Conservation (phyloP, 2,888 invertebrate genomes). For the Cephus spinipes region DNA sequence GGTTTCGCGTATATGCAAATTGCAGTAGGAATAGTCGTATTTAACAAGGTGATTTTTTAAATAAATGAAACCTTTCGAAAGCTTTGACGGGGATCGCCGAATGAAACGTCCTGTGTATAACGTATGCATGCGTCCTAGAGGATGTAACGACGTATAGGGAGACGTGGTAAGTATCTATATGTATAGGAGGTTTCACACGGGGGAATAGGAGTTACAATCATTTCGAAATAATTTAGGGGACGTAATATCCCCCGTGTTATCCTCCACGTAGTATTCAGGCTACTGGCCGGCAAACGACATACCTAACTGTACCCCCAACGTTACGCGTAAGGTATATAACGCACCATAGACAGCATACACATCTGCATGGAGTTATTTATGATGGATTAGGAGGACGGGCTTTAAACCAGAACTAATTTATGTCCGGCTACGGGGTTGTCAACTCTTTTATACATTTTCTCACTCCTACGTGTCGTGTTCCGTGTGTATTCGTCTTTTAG, state of each 20-base stretch:
- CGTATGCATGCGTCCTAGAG: not conserved
- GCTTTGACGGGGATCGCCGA: no score
- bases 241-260: constrained; percentile 43
- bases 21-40: no score
- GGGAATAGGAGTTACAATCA: constrained; percentile 38
- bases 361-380: constrained; percentile 66
- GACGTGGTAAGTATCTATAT: not conserved
- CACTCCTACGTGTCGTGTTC: not conserved
- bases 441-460: constrained; percentile 33
- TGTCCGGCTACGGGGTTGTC: constrained; percentile 53
- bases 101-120: no score
- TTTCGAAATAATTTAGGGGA: constrained; percentile 64
- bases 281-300: not conserved
- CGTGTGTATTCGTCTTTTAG: constrained; percentile 8
- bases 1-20: no score
- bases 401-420: constrained; percentile 64
- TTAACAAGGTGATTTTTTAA: no score
- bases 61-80: no score
- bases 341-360: constrained; percentile 44
- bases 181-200: constrained; percentile 9
- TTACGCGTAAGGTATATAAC: constrained; percentile 16
- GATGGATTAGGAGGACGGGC: constrained; percentile 60
- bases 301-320: not conserved
- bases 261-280: no score
- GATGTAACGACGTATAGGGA: constrained; percentile 1